These are phyloP conservation scores for Arctia plantaginis DNA, from an alignment of 2,888 invertebrate genomes.

Conservation along the genomic window DNA sequence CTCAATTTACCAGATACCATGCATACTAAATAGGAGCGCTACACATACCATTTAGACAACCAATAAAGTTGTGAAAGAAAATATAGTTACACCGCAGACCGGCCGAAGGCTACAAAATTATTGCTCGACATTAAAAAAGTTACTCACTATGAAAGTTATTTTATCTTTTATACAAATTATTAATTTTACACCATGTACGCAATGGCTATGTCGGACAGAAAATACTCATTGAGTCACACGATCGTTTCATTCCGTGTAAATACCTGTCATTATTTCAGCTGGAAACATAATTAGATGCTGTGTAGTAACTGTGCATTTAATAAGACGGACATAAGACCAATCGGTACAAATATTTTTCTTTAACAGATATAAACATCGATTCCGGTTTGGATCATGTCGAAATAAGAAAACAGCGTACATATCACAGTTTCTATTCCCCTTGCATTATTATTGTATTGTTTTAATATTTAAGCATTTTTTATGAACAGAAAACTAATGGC, in stretches of 20 bases:
- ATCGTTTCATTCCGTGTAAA: background rate
- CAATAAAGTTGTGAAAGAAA: slow-evolving; percentile 53
- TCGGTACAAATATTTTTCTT: background rate
- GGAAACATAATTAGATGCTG: background rate
- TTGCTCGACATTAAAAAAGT: slow-evolving; percentile 69
- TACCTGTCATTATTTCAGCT: background rate
- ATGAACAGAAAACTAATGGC: slow-evolving; percentile 30
- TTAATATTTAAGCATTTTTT: slow-evolving; percentile 16
- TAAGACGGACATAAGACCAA: background rate
- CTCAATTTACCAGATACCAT: slow-evolving; percentile 16
- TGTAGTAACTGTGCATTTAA: background rate
- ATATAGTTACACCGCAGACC: slow-evolving; percentile 64
- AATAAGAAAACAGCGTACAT: background rate
- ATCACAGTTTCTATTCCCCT: background rate
- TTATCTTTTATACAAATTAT: slow-evolving; percentile 50
- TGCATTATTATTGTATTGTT: background rate
- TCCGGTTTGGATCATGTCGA: background rate
- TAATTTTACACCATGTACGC: slow-evolving; percentile 45
- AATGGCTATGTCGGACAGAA: slow-evolving; percentile 28
- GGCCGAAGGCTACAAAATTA: slow-evolving; percentile 77
- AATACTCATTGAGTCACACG: background rate
- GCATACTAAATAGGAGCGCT: slow-evolving; percentile 21
- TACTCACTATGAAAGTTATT: slow-evolving; percentile 57
- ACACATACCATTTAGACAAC: slow-evolving; percentile 39
- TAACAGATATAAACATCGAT: background rate